Evolutionary conservation across 2,888 invertebrate genomes (phyloP).

Genomic region (Megalurothrips usitatus): DNA sequence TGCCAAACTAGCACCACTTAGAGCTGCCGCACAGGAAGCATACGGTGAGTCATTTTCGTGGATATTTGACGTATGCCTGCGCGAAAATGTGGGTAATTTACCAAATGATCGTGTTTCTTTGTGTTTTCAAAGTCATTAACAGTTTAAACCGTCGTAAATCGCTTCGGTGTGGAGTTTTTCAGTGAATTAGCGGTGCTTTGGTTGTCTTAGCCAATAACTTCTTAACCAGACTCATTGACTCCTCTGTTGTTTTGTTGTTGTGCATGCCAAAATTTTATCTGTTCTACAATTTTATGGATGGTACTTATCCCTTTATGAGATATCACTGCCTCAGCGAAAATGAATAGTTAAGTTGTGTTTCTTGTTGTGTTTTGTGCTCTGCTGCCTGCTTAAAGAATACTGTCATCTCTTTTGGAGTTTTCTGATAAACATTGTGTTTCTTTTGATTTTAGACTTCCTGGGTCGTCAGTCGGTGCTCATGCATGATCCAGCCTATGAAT

Average conservation of each 20-base stretch:
- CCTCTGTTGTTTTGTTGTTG: not conserved
- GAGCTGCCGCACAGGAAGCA: slow-evolving; percentile 81
- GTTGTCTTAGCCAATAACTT: not conserved
- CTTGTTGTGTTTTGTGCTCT: too few species aligned
- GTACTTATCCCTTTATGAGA: not conserved
- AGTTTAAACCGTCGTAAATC: not conserved
- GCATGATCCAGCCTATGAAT: slow-evolving; percentile 75
- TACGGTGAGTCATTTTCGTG: slow-evolving; percentile 58
- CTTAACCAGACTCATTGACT: not conserved
- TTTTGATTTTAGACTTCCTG: slow-evolving; percentile 61
- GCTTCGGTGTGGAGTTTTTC: not conserved
- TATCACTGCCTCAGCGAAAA: not conserved
- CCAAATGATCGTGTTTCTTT: not conserved
- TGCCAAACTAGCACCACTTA: slow-evolving; percentile 67
- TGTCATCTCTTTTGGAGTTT: not conserved
- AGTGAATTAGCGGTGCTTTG: too few species aligned
- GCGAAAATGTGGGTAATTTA: not conserved
- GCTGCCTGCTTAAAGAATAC: not conserved
- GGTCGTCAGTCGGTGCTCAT: slow-evolving; percentile 72
- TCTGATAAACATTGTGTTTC: slow-evolving; percentile 17
- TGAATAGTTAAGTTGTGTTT: too few species aligned
- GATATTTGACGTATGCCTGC: slow-evolving; percentile 26
- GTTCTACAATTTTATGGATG: not conserved
- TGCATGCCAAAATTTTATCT: not conserved
- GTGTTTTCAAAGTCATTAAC: not conserved